Evolutionary conservation across 2,113 vertebrate genomes (phyloP), one percentile per base, ranked within the genome.

Genomic region (Paralichthys olivaceus): DNA sequence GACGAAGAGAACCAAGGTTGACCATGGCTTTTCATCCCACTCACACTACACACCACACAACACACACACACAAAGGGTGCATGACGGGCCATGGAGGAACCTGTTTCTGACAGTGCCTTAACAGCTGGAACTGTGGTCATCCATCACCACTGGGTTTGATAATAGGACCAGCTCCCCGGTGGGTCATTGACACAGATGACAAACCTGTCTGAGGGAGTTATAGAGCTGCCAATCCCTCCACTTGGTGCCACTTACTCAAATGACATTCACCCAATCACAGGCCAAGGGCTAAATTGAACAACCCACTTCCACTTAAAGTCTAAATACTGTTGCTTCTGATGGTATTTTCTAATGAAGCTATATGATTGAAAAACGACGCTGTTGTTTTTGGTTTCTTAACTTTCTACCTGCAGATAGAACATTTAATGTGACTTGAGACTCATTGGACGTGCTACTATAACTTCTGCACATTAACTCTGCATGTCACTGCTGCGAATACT

Each of bases 181-280:
- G 91, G 84, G 83, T 90, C 89, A 88, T 91, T 92, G 93, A 91
- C 90, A 89, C 87, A 87, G 77, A 92, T 92, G 92, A 92, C 93
- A 92, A 90, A 91, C 89, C 90, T 90, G 87, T 91, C 91, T 70
- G 81, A 86, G 75, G 90, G 90, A 90, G 90, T 92, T 91, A 90
- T 84, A 86, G 92, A 90, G 64, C 88, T 87, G 89, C 91, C 90
- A 91, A 80, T 93, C 84, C 75, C 75, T 72, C 60, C 37, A 64
- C 74, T 72, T 49, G 56, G n/a, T 70, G 75, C 77, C 82, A 77
- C 75, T 80, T 75, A 82, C 67, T 85, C 87, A 72, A 47, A 65
- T 68, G 72, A 89, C 77, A 68, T 65, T 72, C 61, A 40, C 66
- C 90, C 90, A 88, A 88, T 90, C 88, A 79, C 76, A 85, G 75